phyloP scores from a whole-genome alignment of 2,888 invertebrate genomes.

The Drosophila atroscutellata region DNA sequence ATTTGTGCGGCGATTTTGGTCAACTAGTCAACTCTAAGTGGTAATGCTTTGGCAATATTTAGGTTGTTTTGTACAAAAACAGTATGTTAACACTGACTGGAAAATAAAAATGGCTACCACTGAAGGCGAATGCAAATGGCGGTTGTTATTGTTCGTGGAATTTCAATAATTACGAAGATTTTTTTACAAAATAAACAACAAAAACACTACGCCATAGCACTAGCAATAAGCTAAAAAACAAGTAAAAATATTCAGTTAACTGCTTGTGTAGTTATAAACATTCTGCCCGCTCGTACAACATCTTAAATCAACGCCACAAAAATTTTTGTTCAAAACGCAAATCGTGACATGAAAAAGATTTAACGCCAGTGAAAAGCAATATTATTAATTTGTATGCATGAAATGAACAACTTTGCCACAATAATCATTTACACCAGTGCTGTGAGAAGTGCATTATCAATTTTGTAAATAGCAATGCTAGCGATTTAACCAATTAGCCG shows the following conservation, averaged over 20 bases:
- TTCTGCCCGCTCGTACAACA: constrained; percentile 36
- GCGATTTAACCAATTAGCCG: constrained; percentile 47
- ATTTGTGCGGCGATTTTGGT: background rate
- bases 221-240: constrained; percentile 69
- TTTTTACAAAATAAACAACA: constrained; percentile 81
- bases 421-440: constrained; percentile 38
- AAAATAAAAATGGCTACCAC: constrained; percentile 81
- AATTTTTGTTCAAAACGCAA: constrained; percentile 61
- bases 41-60: constrained; percentile 35
- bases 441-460: constrained; percentile 39
- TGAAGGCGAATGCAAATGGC: constrained; percentile 95
- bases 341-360: constrained; percentile 70
- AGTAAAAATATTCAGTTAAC: constrained; percentile 58
- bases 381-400: constrained; percentile 53
- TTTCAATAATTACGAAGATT: constrained; percentile 81
- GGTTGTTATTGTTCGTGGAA: constrained; percentile 98
- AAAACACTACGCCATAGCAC: constrained; percentile 71
- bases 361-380: constrained; percentile 75
- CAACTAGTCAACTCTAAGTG: constrained; percentile 20
- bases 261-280: constrained; percentile 52
- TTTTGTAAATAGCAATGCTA: constrained; percentile 48
- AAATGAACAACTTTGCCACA: constrained; percentile 47
- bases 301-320: constrained; percentile 60
- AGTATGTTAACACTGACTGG: constrained; percentile 70
- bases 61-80: constrained; percentile 34